A percentile compares a stretch with the other conserved stretches of the same genome.
phyloP scores from a whole-genome alignment of 2,113 vertebrate genomes.

The Pao palembangensis region DNA sequence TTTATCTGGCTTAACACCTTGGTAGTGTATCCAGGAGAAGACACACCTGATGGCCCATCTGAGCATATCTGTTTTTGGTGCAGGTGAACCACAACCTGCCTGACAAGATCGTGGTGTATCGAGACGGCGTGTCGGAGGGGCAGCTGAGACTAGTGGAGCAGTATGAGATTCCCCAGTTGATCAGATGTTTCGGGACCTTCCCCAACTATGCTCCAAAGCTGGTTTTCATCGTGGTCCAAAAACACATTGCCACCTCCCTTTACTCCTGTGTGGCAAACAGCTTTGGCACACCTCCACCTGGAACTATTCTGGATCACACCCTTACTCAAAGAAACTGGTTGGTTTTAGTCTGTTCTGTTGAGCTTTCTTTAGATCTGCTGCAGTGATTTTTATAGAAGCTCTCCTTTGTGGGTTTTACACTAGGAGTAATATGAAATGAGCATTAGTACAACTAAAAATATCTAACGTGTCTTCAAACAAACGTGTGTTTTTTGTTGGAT shows the following conservation, averaged over 20 bases:
- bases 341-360: conserved; percentile 42
- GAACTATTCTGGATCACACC: conserved; percentile 87
- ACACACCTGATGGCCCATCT: neutral
- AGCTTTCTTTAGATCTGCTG: neutral
- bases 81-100: conserved; percentile 91
- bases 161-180: conserved; percentile 90
- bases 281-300: conserved; percentile 72
- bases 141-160: conserved; percentile 84
- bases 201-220: conserved; percentile 86
- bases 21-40: neutral
- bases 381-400: too few species aligned
- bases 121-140: conserved; percentile 91
- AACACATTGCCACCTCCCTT: conserved; percentile 84
- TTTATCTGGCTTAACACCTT: neutral
- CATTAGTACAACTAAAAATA: too few species aligned
- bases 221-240: conserved; percentile 90
- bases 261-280: conserved; percentile 62
- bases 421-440: too few species aligned
- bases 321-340: conserved; percentile 83
- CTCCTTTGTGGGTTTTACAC: too few species aligned
- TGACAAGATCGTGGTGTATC: conserved; percentile 88
- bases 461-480: neutral
- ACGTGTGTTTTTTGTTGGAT: neutral
- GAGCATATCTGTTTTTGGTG: neutral
- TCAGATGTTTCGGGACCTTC: conserved; percentile 87